phyloP scores from a whole-genome alignment of 2,113 vertebrate genomes.

The Eleginops maclovinus region DNA sequence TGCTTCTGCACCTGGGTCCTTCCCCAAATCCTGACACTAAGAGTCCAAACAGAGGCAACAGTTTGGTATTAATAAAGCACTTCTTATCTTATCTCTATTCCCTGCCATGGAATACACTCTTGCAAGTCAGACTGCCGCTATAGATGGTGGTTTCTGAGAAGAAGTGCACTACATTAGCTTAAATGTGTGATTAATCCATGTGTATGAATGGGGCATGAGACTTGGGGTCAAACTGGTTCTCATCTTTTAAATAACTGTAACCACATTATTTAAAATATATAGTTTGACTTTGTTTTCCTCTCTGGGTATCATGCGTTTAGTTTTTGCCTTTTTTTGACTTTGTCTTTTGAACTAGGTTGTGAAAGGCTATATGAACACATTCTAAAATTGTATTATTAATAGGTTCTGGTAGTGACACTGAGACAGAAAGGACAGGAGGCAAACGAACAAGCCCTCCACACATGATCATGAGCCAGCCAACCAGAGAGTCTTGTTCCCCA shows the following conservation, averaged over 20 bases:
- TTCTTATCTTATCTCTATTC: conserved; percentile 42
- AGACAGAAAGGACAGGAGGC: conserved; percentile 70
- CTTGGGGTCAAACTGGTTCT: not conserved
- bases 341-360: too few relatives aligned
- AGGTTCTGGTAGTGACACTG: conserved; percentile 14
- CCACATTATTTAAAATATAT: too few relatives aligned
- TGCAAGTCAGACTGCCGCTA: conserved; percentile 10
- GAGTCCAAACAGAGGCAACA: conserved; percentile 29
- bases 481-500: conserved; percentile 51
- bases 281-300: too few relatives aligned
- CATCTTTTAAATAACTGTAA: too few relatives aligned
- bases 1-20: too few relatives aligned
- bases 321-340: too few relatives aligned
- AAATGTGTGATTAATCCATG: conserved; percentile 1
- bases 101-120: conserved; percentile 28
- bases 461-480: conserved; percentile 55
- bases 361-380: too few relatives aligned
- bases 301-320: too few relatives aligned
- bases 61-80: too few relatives aligned
- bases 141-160: conserved; percentile 15
- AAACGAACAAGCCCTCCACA: conserved; percentile 56
- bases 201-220: not conserved
- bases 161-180: conserved; percentile 6
- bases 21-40: too few relatives aligned
- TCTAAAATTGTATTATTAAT: not conserved